Evolutionary conservation across 2,888 invertebrate species (phyloP).

Genomic region (Heliconius hortense): DNA sequence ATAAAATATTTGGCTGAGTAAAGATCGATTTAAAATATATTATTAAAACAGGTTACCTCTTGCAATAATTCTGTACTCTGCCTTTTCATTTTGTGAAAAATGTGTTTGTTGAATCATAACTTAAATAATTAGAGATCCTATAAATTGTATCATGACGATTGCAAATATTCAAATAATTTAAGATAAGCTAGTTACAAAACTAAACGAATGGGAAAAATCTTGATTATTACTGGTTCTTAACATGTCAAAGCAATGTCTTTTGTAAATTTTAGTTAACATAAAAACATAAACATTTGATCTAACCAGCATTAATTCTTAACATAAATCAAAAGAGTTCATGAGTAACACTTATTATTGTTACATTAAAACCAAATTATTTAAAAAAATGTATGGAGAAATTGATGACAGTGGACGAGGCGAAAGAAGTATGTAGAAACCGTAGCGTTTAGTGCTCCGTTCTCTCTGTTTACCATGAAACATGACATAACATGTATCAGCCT

Average conservation of each 20-base stretch:
- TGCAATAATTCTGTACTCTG: background rate
- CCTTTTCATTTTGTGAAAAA: background rate
- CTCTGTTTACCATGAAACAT: too few species aligned
- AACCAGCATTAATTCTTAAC: background rate
- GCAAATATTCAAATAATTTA: background rate
- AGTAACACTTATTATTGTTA: too few species aligned
- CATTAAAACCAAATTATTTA: too few species aligned
- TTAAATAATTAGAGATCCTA: background rate
- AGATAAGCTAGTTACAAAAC: background rate
- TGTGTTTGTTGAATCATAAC: background rate
- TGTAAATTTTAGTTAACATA: background rate
- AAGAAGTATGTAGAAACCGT: too few species aligned
- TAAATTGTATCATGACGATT: constrained; percentile 1
- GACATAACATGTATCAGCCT: too few species aligned
- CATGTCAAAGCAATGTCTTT: constrained; percentile 7
- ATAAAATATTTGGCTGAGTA: background rate
- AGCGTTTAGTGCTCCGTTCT: too few species aligned
- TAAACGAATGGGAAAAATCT: background rate
- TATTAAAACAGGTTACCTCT: background rate
- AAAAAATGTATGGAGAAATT: too few species aligned
- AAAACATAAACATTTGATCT: background rate
- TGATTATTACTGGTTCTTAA: background rate
- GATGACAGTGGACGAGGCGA: too few species aligned
- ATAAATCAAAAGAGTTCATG: too few species aligned
- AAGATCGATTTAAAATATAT: too few species aligned